Evolutionary conservation across 1,140 invertebrate species (phyloP).

Genomic region (Microvelia longipes): DNA sequence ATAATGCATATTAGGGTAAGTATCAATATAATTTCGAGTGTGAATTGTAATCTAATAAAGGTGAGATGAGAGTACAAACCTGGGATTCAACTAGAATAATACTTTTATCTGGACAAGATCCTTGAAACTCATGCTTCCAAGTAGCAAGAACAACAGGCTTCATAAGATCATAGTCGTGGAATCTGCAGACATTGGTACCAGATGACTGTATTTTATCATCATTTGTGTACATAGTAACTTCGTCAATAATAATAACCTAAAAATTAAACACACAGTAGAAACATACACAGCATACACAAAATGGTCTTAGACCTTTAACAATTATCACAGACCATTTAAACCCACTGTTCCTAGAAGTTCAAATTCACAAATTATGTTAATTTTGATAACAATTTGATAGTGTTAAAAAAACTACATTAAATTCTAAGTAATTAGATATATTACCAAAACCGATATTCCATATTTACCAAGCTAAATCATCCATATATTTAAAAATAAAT

Average conservation of each 20-base stretch:
- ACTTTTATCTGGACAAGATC: conserved; percentile 78
- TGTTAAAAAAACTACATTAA: no score
- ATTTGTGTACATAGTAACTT: conserved; percentile 66
- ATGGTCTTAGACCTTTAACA: neutral
- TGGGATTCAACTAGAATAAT: conserved; percentile 89
- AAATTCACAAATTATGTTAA: no score
- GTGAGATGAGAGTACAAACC: no score
- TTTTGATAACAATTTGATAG: no score
- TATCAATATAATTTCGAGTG: no score
- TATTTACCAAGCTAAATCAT: no score
- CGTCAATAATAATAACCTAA: conserved; percentile 75
- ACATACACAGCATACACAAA: conserved; percentile 1
- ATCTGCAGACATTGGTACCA: conserved; percentile 59
- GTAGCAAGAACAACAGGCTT: conserved; percentile 86
- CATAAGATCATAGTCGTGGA: conserved; percentile 85
- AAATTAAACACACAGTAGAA: conserved; percentile 9
- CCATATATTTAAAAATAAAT: no score
- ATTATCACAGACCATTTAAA: neutral
- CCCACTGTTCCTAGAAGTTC: no score
- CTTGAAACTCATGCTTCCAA: conserved; percentile 93
- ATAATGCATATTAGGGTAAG: no score
- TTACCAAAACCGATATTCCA: no score
- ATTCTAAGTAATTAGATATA: no score
- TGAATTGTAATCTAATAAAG: no score
- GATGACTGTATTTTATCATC: conserved; percentile 49